Evolutionary conservation across 2,113 vertebrate species (phyloP).

Genomic region (Entosphenus tridentatus): DNA sequence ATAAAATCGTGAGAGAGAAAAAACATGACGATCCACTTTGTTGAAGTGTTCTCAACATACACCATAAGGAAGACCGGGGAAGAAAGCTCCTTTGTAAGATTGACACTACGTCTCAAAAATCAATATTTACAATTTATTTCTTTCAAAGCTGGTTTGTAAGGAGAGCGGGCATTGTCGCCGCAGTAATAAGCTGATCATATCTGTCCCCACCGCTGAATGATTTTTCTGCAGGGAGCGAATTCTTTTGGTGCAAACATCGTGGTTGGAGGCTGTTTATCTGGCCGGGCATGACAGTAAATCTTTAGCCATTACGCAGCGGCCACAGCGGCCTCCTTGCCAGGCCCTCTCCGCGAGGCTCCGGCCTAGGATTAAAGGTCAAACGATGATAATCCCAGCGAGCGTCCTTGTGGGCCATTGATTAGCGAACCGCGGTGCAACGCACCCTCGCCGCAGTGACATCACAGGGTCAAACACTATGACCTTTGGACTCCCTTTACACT

Average conservation of each 20-base stretch:
- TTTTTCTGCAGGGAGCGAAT: constrained; percentile 2
- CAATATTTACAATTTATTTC: constrained; percentile 6
- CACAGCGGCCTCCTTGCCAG: constrained; percentile 2
- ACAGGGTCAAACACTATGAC: too few relatives aligned
- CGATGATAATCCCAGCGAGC: constrained; percentile 4
- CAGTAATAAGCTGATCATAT: constrained; percentile 7
- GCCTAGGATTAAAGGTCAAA: constrained; percentile 6
- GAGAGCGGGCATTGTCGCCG: constrained; percentile 1
- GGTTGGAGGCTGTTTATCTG: constrained; percentile 4
- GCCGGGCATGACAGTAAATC: constrained; percentile 5
- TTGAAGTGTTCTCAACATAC: too few relatives aligned
- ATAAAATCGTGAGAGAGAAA: too few relatives aligned
- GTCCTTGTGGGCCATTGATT: constrained; percentile 3
- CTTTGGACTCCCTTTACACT: too few relatives aligned
- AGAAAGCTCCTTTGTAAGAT: too few relatives aligned
- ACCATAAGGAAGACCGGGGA: too few relatives aligned
- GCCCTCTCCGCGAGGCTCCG: constrained; percentile 4
- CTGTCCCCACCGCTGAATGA: constrained; percentile 5
- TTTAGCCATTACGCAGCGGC: constrained; percentile 4
- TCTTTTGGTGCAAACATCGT: not conserved
- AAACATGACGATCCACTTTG: too few relatives aligned
- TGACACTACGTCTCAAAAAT: not conserved
- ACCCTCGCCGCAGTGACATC: too few relatives aligned
- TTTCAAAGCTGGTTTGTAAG: constrained; percentile 2
- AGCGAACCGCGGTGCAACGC: not conserved